Percentiles rank a stretch among this genome's conserved stretches.
Conservation (phyloP, 2,888 invertebrate genomes). For the Aphidoletes aphidimyza region DNA sequence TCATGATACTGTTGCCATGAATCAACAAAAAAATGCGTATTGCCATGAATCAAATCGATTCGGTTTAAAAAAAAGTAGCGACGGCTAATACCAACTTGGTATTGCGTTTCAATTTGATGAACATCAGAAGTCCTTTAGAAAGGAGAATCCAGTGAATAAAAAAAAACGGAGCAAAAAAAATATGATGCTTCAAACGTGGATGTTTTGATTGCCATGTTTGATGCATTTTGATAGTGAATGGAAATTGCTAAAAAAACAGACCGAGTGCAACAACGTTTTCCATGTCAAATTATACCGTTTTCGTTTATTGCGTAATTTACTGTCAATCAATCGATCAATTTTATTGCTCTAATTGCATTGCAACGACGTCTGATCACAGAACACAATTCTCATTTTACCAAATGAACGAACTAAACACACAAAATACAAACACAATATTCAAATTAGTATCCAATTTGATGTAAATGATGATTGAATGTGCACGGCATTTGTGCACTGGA, state of each 20-base stretch:
- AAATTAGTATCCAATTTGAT: conserved; percentile 12
- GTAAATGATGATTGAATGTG: background rate
- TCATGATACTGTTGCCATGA: background rate
- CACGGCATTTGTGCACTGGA: no score
- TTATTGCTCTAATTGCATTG: conserved; percentile 23
- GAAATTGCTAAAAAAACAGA: background rate
- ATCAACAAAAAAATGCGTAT: background rate
- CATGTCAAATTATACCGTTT: conserved; percentile 35
- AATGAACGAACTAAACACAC: background rate
- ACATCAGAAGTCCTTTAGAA: background rate
- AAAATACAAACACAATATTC: background rate
- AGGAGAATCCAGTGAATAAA: background rate
- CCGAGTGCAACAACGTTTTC: background rate
- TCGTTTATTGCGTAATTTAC: conserved; percentile 30
- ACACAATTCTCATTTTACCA: background rate
- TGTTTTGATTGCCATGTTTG: background rate
- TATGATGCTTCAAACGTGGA: background rate
- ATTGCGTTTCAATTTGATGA: background rate
- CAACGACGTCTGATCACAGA: background rate
- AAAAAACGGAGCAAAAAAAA: background rate
- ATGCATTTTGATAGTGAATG: no score
- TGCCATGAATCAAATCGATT: background rate
- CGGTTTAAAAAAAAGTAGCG: background rate
- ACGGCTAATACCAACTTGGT: background rate
- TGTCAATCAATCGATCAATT: conserved; percentile 51